A percentile compares a stretch with the other conserved stretches of the same genome.
These are phyloP conservation scores for Halictus ligatus DNA, from an alignment of 2,888 invertebrate genomes.

Conservation along the genomic window DNA sequence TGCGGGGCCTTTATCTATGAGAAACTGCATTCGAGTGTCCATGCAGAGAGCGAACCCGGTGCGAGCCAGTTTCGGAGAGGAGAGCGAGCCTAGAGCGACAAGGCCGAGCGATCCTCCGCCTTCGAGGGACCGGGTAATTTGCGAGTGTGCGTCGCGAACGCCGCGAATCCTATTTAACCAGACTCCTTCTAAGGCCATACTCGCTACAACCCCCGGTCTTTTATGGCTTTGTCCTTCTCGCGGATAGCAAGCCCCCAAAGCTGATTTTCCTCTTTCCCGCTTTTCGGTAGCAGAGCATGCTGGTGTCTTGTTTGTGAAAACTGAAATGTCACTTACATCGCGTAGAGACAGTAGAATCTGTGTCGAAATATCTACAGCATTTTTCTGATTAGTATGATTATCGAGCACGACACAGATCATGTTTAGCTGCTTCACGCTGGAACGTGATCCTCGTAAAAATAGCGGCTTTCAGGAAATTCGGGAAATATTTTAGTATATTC, in stretches of 20 bases:
- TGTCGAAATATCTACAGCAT: too few relatives aligned
- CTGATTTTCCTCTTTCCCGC: not conserved
- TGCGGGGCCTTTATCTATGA: conserved; percentile 31
- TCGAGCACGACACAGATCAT: too few relatives aligned
- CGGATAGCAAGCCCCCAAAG: not conserved
- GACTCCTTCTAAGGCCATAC: not conserved
- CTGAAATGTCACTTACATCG: not conserved
- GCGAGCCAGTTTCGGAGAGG: not conserved
- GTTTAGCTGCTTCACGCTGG: too few relatives aligned
- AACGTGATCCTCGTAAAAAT: too few relatives aligned
- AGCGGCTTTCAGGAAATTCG: not conserved
- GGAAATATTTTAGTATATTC: not conserved
- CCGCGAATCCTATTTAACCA: not conserved
- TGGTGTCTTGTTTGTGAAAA: not conserved
- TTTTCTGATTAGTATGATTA: too few relatives aligned
- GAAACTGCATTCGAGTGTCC: conserved; percentile 34
- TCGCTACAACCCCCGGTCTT: not conserved
- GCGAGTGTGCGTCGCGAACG: not conserved
- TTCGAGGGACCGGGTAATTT: not conserved
- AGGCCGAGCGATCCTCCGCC: not conserved
- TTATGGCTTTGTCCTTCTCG: not conserved
- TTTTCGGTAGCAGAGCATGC: not conserved
- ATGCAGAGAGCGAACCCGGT: not conserved
- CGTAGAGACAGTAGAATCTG: too few relatives aligned
- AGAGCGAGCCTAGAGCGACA: not conserved